A percentile compares a stretch with the other conserved stretches of the same genome.
Evolutionary conservation across 2,888 invertebrate species (phyloP).

Genomic region (Plusia festucae): DNA sequence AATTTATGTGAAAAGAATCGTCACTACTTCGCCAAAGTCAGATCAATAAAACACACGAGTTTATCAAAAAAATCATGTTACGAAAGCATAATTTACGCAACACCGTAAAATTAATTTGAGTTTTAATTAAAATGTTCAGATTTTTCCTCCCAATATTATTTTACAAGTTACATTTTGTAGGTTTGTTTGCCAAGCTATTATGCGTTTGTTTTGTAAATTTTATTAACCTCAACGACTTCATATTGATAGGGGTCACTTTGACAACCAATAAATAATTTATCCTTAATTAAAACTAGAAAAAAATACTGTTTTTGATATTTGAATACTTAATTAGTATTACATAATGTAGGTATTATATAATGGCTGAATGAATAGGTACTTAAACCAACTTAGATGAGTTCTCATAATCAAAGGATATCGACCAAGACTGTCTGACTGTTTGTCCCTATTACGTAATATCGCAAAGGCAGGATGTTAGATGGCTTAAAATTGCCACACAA

Average conservation of each 20-base stretch:
- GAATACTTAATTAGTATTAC: too few relatives aligned
- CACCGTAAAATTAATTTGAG: conserved; percentile 27
- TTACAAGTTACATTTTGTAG: background rate
- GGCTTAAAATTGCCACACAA: too few relatives aligned
- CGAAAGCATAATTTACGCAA: conserved; percentile 12
- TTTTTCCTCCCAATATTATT: conserved; percentile 2
- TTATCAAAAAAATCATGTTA: conserved; percentile 25
- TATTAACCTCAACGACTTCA: background rate
- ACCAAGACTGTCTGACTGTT: too few relatives aligned
- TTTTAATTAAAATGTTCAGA: conserved; percentile 35
- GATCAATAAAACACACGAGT: conserved; percentile 5
- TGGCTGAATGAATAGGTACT: too few relatives aligned
- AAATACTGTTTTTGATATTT: too few relatives aligned
- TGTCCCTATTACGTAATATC: too few relatives aligned
- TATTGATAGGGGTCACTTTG: background rate
- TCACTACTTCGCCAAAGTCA: background rate
- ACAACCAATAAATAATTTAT: background rate
- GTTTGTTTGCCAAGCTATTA: background rate
- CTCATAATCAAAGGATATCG: too few relatives aligned
- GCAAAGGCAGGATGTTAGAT: too few relatives aligned
- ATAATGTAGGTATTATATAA: too few relatives aligned
- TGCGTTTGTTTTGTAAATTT: background rate
- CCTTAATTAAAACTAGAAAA: too few relatives aligned
- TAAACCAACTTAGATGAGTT: too few relatives aligned
- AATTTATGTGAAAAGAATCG: background rate